phyloP scores from a whole-genome alignment of 2,797 vertebrate genomes.

The Paratrypauchen microcephalus region DNA sequence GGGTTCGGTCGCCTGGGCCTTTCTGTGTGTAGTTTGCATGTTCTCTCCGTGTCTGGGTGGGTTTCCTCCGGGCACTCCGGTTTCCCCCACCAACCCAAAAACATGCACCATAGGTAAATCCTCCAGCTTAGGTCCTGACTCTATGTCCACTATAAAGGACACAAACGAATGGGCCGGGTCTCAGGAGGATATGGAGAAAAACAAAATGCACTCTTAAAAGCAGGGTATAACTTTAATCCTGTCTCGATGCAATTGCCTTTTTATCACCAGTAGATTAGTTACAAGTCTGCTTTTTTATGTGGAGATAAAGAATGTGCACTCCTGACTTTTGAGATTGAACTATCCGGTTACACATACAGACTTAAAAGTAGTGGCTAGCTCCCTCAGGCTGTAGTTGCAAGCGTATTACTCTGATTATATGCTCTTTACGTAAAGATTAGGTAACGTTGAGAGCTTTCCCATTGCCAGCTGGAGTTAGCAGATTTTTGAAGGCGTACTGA shows the following conservation, averaged over 20 bases:
- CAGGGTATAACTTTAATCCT: not conserved
- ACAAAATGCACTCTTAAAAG: not conserved
- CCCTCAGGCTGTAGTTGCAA: not conserved
- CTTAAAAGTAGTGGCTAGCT: constrained; percentile 18
- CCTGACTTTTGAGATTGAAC: constrained; percentile 14
- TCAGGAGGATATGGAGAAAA: not conserved
- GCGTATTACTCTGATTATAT: not conserved
- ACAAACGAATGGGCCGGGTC: no score
- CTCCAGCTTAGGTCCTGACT: no score
- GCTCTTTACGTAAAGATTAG: constrained; percentile 2
- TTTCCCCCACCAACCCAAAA: no score
- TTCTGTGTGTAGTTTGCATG: no score
- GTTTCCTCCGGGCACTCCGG: no score
- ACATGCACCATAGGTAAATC: no score
- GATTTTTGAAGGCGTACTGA: not conserved
- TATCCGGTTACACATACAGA: constrained; percentile 2
- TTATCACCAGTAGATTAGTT: constrained; percentile 1
- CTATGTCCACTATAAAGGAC: no score
- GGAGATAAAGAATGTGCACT: constrained; percentile 12
- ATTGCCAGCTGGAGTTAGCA: not conserved
- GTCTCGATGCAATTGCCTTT: not conserved
- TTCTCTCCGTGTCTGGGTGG: no score
- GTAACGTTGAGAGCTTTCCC: not conserved
- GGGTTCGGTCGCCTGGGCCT: no score
- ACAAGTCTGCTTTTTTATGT: constrained; percentile 16